A percentile compares a stretch with the other conserved stretches of the same genome.
Conservation (phyloP, 2,888 invertebrate species). For the Spilarctia lutea region DNA sequence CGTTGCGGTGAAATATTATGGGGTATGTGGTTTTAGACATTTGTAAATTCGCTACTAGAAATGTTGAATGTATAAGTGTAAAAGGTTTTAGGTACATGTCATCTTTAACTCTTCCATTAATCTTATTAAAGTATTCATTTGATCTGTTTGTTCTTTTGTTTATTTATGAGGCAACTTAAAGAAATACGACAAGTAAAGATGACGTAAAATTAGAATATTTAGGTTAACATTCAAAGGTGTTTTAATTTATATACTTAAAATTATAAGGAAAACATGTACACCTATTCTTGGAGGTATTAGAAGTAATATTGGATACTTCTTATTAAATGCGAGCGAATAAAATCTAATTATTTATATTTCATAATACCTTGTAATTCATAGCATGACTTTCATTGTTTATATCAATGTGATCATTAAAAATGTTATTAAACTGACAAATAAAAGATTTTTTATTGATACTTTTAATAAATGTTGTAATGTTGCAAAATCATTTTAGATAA, state of each 20-base stretch:
- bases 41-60: constrained; percentile 39
- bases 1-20: constrained; percentile 36
- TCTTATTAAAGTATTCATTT: constrained; percentile 29
- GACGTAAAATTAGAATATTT: not conserved
- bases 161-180: not conserved
- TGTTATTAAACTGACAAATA: no score
- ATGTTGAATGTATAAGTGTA: constrained; percentile 29
- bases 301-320: no score
- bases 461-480: no score
- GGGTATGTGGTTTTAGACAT: constrained; percentile 33
- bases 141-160: not conserved
- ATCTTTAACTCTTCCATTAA: constrained; percentile 36
- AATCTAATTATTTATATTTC: no score
- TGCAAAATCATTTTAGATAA: not conserved
- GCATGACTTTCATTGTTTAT: no score
- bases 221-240: no score
- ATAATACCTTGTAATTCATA: not conserved
- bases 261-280: no score
- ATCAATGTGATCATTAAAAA: no score
- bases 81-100: constrained; percentile 41
- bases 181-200: not conserved
- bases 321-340: no score
- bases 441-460: no score
- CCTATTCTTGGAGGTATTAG: no score
- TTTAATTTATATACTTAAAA: no score